Percentiles rank a stretch among this genome's conserved stretches.
phyloP scores from a whole-genome alignment of 2,113 vertebrate genomes.

The Perognathus longimembris region DNA sequence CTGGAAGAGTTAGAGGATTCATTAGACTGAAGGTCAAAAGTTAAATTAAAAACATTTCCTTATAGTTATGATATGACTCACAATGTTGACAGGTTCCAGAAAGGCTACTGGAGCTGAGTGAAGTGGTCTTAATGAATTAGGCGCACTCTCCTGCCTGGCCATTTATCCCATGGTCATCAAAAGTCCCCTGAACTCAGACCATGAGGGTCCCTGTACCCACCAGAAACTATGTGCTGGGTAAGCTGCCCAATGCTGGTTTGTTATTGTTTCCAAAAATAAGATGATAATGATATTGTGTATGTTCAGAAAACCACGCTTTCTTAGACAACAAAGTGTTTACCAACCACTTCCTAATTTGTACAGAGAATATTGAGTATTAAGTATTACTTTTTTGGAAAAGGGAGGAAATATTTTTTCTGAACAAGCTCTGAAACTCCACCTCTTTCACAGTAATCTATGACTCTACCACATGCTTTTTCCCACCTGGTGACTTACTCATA shows the following conservation, averaged over 20 bases:
- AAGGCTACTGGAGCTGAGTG: background rate
- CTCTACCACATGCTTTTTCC: background rate
- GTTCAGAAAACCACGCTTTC: background rate
- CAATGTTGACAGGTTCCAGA: slow-evolving; percentile 70
- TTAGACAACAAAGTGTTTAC: background rate
- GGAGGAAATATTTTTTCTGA: background rate
- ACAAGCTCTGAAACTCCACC: background rate
- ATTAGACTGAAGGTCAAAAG: slow-evolving; percentile 42
- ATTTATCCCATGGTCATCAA: background rate
- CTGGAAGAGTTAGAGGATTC: slow-evolving; percentile 79
- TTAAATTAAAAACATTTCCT: slow-evolving; percentile 82
- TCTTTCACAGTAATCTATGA: background rate
- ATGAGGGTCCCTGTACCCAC: background rate
- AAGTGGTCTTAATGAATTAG: slow-evolving; percentile 43
- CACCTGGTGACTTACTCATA: background rate
- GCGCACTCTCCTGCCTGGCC: background rate
- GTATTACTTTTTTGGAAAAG: background rate
- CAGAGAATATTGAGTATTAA: background rate
- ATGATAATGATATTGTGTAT: too few species aligned
- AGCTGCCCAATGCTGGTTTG: background rate
- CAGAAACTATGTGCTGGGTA: rapidly evolving
- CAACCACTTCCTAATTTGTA: background rate
- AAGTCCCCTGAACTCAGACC: slow-evolving; percentile 61
- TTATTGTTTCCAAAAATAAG: background rate
- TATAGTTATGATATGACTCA: slow-evolving; percentile 46